phyloP scores from a whole-genome alignment of 1,140 invertebrate species.

The Brachionus calyciflorus region DNA sequence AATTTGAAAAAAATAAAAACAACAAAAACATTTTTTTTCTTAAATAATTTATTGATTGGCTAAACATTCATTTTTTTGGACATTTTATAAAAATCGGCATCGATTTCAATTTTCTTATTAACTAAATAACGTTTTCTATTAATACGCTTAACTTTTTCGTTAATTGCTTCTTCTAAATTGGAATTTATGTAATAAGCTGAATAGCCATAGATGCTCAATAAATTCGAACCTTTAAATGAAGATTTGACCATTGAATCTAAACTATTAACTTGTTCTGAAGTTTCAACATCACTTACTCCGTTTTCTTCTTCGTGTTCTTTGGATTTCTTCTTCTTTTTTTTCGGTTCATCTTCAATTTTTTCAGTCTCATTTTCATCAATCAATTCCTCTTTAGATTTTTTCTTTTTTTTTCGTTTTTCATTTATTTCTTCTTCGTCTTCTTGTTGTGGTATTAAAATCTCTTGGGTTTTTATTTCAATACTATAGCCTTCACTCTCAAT shows the following conservation, averaged over 20 bases:
- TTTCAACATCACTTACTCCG: background rate
- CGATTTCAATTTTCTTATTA: slow-evolving; percentile 26
- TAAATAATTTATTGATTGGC: background rate
- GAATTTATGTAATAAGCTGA: slow-evolving; percentile 42
- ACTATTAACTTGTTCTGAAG: background rate
- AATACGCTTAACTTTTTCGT: slow-evolving; percentile 35
- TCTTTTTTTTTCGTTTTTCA: background rate
- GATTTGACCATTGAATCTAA: slow-evolving; percentile 24
- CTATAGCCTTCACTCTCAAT: background rate
- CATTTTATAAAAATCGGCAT: slow-evolving; percentile 33
- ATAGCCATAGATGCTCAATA: slow-evolving; percentile 40
- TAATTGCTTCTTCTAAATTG: slow-evolving; percentile 17
- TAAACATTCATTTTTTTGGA: slow-evolving; percentile 42
- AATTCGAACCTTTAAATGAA: slow-evolving; percentile 44
- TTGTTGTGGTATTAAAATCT: background rate
- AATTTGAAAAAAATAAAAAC: background rate
- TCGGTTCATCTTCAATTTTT: background rate
- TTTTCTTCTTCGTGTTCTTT: slow-evolving; percentile 3
- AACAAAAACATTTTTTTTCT: background rate
- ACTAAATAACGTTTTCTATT: slow-evolving; percentile 24
- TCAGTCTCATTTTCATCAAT: background rate
- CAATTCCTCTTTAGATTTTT: background rate
- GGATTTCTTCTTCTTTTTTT: slow-evolving; percentile 41
- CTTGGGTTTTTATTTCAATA: background rate
- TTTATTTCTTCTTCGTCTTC: background rate